Percentiles rank a stretch among this genome's conserved stretches.
phyloP scores from a whole-genome alignment of 1,140 invertebrate genomes.

The Drosophila subobscura region DNA sequence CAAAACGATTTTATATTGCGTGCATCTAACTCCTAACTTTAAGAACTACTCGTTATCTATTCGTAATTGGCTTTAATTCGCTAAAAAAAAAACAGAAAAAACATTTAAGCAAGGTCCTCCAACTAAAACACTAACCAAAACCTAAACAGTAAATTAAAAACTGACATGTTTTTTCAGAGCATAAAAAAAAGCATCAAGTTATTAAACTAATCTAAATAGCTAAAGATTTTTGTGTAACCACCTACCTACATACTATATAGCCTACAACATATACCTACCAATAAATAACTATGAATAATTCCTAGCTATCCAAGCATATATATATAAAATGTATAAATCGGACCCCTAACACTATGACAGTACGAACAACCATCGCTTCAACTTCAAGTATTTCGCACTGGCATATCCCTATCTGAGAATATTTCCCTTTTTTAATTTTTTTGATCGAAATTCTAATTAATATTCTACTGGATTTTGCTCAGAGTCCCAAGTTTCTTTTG shows the following conservation, averaged over 20 bases:
- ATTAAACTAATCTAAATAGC: slow-evolving; percentile 47
- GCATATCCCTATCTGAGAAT: slow-evolving; percentile 21
- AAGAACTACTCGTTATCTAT: slow-evolving; percentile 54
- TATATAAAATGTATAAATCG: slow-evolving; percentile 38
- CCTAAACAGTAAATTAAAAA: slow-evolving; percentile 28
- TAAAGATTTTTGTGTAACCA: slow-evolving; percentile 50
- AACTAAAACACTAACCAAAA: slow-evolving; percentile 61
- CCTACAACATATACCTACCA: slow-evolving; percentile 23
- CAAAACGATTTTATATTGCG: slow-evolving; percentile 59
- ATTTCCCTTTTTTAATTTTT: slow-evolving; percentile 37
- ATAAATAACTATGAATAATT: slow-evolving; percentile 22
- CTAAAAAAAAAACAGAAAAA: slow-evolving; percentile 42
- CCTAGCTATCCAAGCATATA: slow-evolving; percentile 29
- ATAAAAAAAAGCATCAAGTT: slow-evolving; percentile 38
- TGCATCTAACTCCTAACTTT: slow-evolving; percentile 74
- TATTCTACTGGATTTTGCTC: slow-evolving; percentile 50
- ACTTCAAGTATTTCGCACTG: slow-evolving; percentile 26
- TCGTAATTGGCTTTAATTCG: slow-evolving; percentile 67
- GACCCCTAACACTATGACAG: slow-evolving; percentile 27
- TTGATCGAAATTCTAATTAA: slow-evolving; percentile 47
- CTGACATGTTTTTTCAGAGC: slow-evolving; percentile 59
- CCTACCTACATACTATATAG: slow-evolving; percentile 10
- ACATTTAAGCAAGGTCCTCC: slow-evolving; percentile 5
- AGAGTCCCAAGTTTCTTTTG: slow-evolving; percentile 52
- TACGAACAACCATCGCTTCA: slow-evolving; percentile 13